These are phyloP conservation scores for Aporrectodea caliginosa DNA, from an alignment of 1,140 invertebrate species.

Conservation along the genomic window DNA sequence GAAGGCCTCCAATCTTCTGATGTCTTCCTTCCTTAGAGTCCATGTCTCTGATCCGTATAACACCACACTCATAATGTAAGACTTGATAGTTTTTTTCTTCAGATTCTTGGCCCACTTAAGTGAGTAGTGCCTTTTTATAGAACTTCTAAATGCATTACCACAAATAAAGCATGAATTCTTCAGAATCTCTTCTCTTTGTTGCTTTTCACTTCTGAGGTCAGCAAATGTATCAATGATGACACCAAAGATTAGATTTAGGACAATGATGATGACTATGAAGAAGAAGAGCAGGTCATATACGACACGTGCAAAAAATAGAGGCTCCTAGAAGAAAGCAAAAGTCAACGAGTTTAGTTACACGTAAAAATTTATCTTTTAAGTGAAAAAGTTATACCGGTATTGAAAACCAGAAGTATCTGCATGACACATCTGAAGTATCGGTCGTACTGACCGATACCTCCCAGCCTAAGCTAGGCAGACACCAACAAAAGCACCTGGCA, in stretches of 20 bases:
- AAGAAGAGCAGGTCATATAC: constrained; percentile 98
- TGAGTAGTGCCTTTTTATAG: no score
- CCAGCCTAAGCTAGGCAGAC: not conserved
- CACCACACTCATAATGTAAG: no score
- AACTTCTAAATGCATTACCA: no score
- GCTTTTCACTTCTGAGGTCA: constrained; percentile 96
- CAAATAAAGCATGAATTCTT: constrained; percentile 99
- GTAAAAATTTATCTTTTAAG: not conserved
- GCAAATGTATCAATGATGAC: constrained; percentile 99
- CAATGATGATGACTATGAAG: constrained; percentile 99
- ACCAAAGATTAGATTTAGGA: constrained; percentile 99
- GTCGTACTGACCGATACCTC: not conserved
- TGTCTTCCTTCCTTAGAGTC: no score
- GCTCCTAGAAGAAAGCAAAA: constrained; percentile 70
- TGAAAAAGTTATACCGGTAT: not conserved
- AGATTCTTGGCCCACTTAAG: no score
- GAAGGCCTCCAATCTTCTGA: no score
- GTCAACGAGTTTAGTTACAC: not conserved
- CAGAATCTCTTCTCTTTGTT: constrained; percentile 94
- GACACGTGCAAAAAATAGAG: constrained; percentile 84
- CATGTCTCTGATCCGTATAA: no score
- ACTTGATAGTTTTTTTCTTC: no score
- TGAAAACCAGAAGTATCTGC: not conserved
- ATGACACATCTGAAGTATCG: not conserved
- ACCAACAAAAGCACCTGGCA: not conserved